Base-by-base conservation (phyloP, 2,888 invertebrate genomes). In the Tridacna crocea region DNA sequence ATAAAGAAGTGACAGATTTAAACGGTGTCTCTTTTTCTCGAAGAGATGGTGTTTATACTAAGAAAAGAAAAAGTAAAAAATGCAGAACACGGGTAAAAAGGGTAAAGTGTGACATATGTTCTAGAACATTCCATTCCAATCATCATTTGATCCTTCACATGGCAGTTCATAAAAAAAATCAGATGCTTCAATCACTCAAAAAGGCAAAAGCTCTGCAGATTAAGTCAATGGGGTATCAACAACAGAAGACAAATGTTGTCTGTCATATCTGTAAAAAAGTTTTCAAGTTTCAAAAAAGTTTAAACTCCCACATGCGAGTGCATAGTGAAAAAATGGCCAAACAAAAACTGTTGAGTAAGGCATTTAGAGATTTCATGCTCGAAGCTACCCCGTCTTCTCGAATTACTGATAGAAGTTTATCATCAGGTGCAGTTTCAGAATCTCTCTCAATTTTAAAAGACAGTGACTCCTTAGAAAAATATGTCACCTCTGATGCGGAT, bases 281-380 rank as follows among this genome's bases (percentile, higher is more conserved):
- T 19, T 86, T 86, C 66, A 82, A 82, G 63, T 83, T 86, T 68
- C 83, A 86, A 63, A 86, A 86, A 78, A 82, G 86, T 74, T 77
- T 86, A 47, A 86, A 86, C 68, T 86, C 86, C 46, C 86, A 86
- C 22, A 86, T 86, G 86, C 46, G 86, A 46, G 79, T 86, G 0
- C 86, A 86, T 47, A 86, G 86, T 75, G 82, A 82, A 72, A 86
- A 86, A 76, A 63, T 86, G 55, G 77, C 75, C 26, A 75, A 86
- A 55, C 77, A 78, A 17, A 86, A 80, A 60, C 27, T 80, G 12
- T 70, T 80, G 19, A 79, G 86, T 36, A 83, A 79, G 61, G 80
- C 78, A 63, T 86, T 86, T 72, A 66, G 84, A 60, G 84, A 82
- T 63, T 84, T 86, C 48, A 78, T 83, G 82, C 65, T 79, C 12